A percentile compares a stretch with the other conserved stretches of the same genome.
These are phyloP conservation scores for Oxytorus armatus DNA, from an alignment of 2,888 invertebrate genomes.

Conservation along the genomic window DNA sequence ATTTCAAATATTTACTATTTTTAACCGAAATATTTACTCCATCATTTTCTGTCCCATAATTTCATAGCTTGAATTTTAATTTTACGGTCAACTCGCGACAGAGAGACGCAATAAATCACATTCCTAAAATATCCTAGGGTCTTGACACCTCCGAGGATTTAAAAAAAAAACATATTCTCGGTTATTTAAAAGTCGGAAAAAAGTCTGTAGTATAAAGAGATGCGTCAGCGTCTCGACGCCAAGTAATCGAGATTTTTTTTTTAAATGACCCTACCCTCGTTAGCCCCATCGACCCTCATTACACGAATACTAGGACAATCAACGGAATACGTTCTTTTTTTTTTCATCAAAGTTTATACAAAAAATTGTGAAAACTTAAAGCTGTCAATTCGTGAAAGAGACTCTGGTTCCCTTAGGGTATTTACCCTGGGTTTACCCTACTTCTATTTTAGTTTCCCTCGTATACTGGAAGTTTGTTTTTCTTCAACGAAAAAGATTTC, in stretches of 20 bases:
- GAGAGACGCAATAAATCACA: too few relatives aligned
- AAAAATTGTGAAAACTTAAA: too few relatives aligned
- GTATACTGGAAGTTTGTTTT: background rate
- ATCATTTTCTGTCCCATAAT: too few relatives aligned
- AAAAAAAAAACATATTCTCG: background rate
- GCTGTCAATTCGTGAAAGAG: too few relatives aligned
- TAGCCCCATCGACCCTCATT: background rate
- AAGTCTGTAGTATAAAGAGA: slow-evolving; percentile 4
- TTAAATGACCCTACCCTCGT: background rate
- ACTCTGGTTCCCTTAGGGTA: too few relatives aligned
- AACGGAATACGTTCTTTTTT: background rate
- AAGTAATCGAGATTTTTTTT: background rate
- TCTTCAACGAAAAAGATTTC: background rate
- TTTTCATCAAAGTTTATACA: background rate
- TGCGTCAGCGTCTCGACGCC: background rate
- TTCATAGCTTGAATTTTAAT: too few relatives aligned
- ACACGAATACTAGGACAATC: background rate
- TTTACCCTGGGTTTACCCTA: too few relatives aligned
- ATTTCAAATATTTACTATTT: background rate
- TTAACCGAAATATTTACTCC: too few relatives aligned
- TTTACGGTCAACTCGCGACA: too few relatives aligned
- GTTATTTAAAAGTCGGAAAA: background rate
- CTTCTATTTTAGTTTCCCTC: slow-evolving; percentile 1
- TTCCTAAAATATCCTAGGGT: background rate
- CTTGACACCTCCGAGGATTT: background rate